Evolutionary conservation across 2,797 vertebrate species (phyloP).

Genomic region (Sebastolobus alascanus): DNA sequence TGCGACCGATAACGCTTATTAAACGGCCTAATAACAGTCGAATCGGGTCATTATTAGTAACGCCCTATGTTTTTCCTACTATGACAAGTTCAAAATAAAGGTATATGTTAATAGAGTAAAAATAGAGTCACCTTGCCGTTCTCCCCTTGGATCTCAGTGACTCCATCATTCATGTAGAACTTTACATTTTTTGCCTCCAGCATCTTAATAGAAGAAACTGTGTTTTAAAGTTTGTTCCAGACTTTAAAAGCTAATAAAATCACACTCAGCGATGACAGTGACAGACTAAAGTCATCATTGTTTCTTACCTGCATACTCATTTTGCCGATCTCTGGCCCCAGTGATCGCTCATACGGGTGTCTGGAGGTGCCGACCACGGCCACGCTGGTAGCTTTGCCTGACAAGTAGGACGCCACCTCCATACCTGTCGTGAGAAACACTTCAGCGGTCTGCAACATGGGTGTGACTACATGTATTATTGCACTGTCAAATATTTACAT

Average conservation of each 20-base stretch:
- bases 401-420: conserved; percentile 90
- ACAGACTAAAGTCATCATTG: neutral
- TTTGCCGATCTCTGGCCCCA: conserved; percentile 88
- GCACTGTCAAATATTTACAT: neutral
- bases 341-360: conserved; percentile 81
- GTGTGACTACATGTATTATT: neutral
- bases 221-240: neutral
- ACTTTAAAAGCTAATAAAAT: neutral
- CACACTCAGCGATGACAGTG: neutral
- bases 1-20: too few species aligned
- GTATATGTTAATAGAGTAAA: neutral
- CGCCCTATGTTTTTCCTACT: neutral
- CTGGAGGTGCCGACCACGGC: conserved; percentile 82
- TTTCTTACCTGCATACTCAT: conserved; percentile 87
- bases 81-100: neutral
- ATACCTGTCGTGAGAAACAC: conserved; percentile 83
- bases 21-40: too few species aligned
- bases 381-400: conserved; percentile 86
- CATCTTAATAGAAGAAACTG: conserved; percentile 81
- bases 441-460: neutral
- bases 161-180: conserved; percentile 87
- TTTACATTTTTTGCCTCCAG: conserved; percentile 87
- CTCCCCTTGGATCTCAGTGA: conserved; percentile 86
- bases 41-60: neutral
- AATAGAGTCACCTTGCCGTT: conserved; percentile 82